A percentile compares a stretch with the other conserved stretches of the same genome.
Conservation (phyloP, 2,797 vertebrate genomes). For the Antennarius maculatus region DNA sequence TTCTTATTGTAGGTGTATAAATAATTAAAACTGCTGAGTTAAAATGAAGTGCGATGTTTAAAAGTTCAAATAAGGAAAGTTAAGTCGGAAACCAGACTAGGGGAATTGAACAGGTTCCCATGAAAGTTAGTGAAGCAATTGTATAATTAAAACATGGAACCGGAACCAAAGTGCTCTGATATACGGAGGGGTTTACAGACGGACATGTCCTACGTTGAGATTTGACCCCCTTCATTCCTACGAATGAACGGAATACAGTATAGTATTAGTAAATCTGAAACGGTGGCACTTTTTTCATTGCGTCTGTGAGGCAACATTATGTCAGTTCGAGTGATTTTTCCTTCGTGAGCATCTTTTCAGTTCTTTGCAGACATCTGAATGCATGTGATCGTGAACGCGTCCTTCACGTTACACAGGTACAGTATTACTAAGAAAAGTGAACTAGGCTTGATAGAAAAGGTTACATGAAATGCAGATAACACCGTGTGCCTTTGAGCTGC, state of each 20-base stretch:
- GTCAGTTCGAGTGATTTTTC: not conserved
- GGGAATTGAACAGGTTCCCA: not conserved
- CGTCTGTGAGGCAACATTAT: accelerated
- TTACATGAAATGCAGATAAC: too few species aligned
- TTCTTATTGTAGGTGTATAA: not conserved
- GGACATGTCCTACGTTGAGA: slow-evolving; percentile 46
- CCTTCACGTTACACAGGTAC: too few species aligned
- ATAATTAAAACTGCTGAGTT: not conserved
- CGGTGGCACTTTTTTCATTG: too few species aligned
- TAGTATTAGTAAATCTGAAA: too few species aligned
- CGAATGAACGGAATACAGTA: slow-evolving; percentile 32
- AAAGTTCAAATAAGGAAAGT: not conserved
- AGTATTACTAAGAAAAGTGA: too few species aligned
- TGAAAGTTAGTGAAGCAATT: not conserved
- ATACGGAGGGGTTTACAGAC: slow-evolving; percentile 46
- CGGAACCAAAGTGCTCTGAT: slow-evolving; percentile 43
- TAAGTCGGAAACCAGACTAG: not conserved
- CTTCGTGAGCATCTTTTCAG: not conserved
- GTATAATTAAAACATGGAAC: too few species aligned
- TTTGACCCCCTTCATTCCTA: slow-evolving; percentile 11
- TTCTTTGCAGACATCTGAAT: not conserved
- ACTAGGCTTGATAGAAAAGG: too few species aligned
- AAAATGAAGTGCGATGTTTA: not conserved
- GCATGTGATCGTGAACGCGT: slow-evolving; percentile 4
- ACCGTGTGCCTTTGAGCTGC: too few species aligned